Base-by-base conservation (phyloP, 2,888 invertebrate genomes). In the Apodemia mormo region DNA sequence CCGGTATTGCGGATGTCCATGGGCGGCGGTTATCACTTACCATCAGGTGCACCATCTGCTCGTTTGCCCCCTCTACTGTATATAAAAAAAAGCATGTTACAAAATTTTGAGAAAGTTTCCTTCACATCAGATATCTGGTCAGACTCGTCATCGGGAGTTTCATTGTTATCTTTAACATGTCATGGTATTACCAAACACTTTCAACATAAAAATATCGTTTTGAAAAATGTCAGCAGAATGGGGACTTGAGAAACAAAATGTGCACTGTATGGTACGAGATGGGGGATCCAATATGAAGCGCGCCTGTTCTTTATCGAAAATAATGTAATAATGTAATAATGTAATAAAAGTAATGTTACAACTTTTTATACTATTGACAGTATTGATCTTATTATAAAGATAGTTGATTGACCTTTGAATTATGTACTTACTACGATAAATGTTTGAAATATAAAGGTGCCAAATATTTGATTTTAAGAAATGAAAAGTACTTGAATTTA, bases 301-400 rank as follows among this genome's bases (percentile, higher is more conserved):
- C 7, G 22, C 12, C 2, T 45, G 2, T 45, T 45, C 12, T 45
- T 45, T 14, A 49, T 49, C 6, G 14, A 5, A 49, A 49, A 45
- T 49, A 49, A n/a, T n/a, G n/a, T n/a, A n/a, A n/a, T n/a, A n/a
- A n/a, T n/a, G n/a, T n/a, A n/a, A n/a, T n/a, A n/a, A n/a, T n/a
- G n/a, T n/a, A n/a, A 29, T 29, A 56, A 56, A 56, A 56, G 56
- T 56, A 8, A 56, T 56, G 3, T 2, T 29, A 22, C 29, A 56
- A 56, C 29, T 22, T 56, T 56, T 9, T 29, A 29, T 29, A 9
- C 22, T 56, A 56, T 56, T 56, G 29, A 29, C 22, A 2, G 29
- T 56, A 56, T 56, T 56, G 56, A 56, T 56, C 29, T 56, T 9
- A 56, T 56, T 29, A 56, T 56, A 56, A 56, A 56, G 56, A 56